These are phyloP conservation scores for Chloroceryle amazona DNA, from an alignment of 2,797 vertebrate genomes.

Conservation along the genomic window DNA sequence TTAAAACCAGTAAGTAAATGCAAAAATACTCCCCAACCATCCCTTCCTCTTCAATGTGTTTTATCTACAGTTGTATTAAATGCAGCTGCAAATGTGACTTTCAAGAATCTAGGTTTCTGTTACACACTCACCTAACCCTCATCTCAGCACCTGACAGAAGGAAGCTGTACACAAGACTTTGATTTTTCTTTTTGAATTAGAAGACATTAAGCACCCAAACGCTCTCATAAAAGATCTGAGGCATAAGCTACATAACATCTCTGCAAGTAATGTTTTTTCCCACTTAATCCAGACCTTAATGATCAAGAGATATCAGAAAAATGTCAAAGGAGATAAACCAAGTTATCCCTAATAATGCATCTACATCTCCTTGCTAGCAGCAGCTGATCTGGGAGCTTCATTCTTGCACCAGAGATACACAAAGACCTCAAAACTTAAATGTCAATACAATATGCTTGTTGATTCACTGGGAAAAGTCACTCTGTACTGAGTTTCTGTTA, in stretches of 20 bases:
- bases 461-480: not conserved
- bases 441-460: slow-evolving; percentile 7
- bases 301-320: slow-evolving; percentile 59
- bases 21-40: not conserved
- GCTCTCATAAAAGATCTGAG: slow-evolving; percentile 59
- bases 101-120: slow-evolving; percentile 4
- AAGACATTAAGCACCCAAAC: slow-evolving; percentile 46
- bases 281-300: slow-evolving; percentile 57
- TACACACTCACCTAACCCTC: not conserved
- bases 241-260: slow-evolving; percentile 26
- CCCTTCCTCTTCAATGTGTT: not conserved
- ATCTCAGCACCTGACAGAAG: slow-evolving; percentile 4
- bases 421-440: slow-evolving; percentile 40
- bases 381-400: slow-evolving; percentile 47
- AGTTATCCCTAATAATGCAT: slow-evolving; percentile 54
- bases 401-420: slow-evolving; percentile 9
- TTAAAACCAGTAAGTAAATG: not conserved
- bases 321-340: slow-evolving; percentile 62
- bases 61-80: not conserved
- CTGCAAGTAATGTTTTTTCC: slow-evolving; percentile 27
- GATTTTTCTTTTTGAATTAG: slow-evolving; percentile 61
- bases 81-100: slow-evolving; percentile 47
- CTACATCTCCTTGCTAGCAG: not conserved
- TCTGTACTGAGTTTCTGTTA: not conserved
- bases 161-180: slow-evolving; percentile 52